phyloP scores from a whole-genome alignment of 2,797 vertebrate species.

The Gastrophryne carolinensis region DNA sequence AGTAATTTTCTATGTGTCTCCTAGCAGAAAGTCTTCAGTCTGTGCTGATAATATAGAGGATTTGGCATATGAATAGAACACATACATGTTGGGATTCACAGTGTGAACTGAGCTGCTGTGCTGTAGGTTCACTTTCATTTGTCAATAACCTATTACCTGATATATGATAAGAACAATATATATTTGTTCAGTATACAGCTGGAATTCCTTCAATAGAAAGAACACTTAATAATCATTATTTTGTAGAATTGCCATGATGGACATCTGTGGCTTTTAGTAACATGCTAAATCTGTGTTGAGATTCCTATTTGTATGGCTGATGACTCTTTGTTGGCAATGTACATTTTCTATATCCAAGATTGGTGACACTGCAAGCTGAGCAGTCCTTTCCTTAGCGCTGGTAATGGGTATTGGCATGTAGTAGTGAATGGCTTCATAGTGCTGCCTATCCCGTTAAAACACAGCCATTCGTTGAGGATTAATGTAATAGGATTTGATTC shows the following conservation, averaged over 20 bases:
- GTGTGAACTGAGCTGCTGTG: no score
- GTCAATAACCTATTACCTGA: no score
- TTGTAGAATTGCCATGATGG: background rate
- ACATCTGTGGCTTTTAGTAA: background rate
- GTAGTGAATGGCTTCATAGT: constrained; percentile 37
- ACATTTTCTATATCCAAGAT: background rate
- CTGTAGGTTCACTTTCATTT: no score
- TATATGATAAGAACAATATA: no score
- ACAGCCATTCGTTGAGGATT: constrained; percentile 48
- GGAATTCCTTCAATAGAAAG: no score
- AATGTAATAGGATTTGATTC: constrained; percentile 47
- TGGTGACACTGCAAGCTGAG: background rate
- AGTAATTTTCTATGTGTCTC: no score
- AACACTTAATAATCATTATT: no score
- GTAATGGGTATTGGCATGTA: background rate
- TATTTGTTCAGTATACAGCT: no score
- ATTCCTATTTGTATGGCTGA: background rate
- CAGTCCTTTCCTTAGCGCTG: constrained; percentile 4
- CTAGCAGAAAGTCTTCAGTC: no score
- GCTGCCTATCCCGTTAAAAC: constrained; percentile 43
- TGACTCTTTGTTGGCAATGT: background rate
- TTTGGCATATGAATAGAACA: no score
- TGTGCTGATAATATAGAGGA: no score
- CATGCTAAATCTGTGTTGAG: background rate
- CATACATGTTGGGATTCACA: no score